Percentiles rank a stretch among this genome's conserved stretches.
phyloP scores from a whole-genome alignment of 2,797 vertebrate species.

The Catharus ustulatus region DNA sequence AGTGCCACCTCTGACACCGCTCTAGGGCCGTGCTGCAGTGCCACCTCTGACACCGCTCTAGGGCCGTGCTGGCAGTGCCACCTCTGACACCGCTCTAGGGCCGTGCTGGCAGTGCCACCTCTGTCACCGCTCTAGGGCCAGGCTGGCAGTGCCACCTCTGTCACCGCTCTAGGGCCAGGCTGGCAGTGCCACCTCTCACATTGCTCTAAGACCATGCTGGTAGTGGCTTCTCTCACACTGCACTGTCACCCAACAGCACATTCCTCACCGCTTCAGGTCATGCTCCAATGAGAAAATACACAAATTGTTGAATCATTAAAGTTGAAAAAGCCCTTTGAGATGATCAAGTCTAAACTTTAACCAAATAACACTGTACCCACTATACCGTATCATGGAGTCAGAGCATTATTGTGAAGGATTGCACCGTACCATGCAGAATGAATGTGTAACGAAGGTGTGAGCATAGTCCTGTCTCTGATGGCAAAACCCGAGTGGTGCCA shows the following conservation, averaged over 20 bases:
- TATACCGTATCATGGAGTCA: accelerated
- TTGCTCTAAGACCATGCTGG: too few species aligned
- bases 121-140: accelerated
- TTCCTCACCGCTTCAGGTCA: accelerated
- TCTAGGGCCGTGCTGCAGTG: background rate
- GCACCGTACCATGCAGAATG: accelerated
- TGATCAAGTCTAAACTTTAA: too few species aligned
- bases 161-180: accelerated
- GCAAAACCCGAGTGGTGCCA: accelerated
- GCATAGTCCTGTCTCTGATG: accelerated
- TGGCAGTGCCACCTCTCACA: accelerated
- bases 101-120: accelerated
- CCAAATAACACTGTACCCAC: background rate
- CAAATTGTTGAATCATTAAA: background rate
- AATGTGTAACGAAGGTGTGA: background rate
- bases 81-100: accelerated
- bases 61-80: accelerated
- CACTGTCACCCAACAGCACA: accelerated
- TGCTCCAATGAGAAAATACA: accelerated
- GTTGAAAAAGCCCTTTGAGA: background rate
- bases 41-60: accelerated
- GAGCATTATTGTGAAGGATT: background rate
- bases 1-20: accelerated
- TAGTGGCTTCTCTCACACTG: accelerated
- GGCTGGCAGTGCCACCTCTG: background rate